phyloP scores from a whole-genome alignment of 2,888 invertebrate species.

The Lepidochrysops patricia region DNA sequence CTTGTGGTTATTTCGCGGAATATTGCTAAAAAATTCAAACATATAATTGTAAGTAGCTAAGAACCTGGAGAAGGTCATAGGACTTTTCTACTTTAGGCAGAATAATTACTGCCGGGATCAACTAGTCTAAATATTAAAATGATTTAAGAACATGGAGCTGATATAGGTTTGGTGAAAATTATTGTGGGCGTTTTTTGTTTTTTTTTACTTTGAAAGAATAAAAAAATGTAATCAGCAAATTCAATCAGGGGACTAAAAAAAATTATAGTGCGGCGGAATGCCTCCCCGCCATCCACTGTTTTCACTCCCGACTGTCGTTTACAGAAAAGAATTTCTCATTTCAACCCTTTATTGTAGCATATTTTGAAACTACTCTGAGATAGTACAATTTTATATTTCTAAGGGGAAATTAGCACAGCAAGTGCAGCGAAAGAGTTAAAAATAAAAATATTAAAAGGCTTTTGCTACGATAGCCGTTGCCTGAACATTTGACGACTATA shows the following conservation, averaged over 20 bases:
- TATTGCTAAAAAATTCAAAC: too few relatives aligned
- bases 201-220: too few relatives aligned
- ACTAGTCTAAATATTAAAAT: too few relatives aligned
- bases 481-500: not conserved
- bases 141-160: too few relatives aligned
- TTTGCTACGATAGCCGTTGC: not conserved
- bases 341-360: slow-evolving; percentile 29
- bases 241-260: slow-evolving; percentile 12
- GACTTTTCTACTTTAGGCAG: too few relatives aligned
- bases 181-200: too few relatives aligned
- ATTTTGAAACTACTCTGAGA: slow-evolving; percentile 29
- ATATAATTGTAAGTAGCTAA: too few relatives aligned
- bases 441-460: slow-evolving; percentile 18
- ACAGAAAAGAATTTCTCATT: slow-evolving; percentile 40
- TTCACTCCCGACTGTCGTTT: slow-evolving; percentile 17
- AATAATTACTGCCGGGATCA: too few relatives aligned
- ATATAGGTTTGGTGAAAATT: too few relatives aligned
- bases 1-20: too few relatives aligned
- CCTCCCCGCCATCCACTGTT: slow-evolving; percentile 14
- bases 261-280: slow-evolving; percentile 2
- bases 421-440: slow-evolving; percentile 23
- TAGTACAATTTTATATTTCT: slow-evolving; percentile 28
- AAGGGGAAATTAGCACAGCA: slow-evolving; percentile 32
- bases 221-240: not conserved
- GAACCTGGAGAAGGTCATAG: too few relatives aligned